These are phyloP conservation scores for Nanorana parkeri DNA, from an alignment of 2,113 vertebrate species.

Conservation along the genomic window DNA sequence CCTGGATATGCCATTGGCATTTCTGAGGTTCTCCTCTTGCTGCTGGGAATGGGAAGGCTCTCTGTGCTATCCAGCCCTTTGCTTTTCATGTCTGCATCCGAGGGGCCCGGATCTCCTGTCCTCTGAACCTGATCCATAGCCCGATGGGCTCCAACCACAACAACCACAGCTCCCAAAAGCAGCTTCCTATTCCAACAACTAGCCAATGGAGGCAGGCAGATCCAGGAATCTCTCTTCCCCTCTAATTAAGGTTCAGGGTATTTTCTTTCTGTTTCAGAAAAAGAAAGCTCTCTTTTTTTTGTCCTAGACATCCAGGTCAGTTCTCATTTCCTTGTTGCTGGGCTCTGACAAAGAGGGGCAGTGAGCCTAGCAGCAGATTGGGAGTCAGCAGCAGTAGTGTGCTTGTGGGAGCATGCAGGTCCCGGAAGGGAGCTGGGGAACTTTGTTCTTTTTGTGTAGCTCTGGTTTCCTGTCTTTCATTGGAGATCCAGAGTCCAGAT, in stretches of 20 bases:
- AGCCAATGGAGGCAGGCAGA: conserved; percentile 3
- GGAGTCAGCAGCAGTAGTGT: conserved; percentile 16
- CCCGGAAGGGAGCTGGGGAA: conserved; percentile 60
- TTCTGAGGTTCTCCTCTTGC: conserved; percentile 68
- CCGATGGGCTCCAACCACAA: conserved; percentile 50
- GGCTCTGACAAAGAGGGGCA: background rate
- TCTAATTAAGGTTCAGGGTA: conserved; percentile 1
- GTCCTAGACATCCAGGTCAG: background rate
- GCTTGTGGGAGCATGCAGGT: conserved; percentile 55
- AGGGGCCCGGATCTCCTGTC: conserved; percentile 66
- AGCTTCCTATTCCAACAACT: conserved; percentile 35
- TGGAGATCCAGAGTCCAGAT: background rate
- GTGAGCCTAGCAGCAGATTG: background rate
- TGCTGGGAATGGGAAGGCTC: conserved; percentile 62
- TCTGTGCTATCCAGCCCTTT: conserved; percentile 67
- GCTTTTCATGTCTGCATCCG: conserved; percentile 71
- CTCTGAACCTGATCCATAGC: conserved; percentile 61
- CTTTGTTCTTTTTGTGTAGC: conserved; percentile 41
- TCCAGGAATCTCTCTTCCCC: conserved; percentile 11
- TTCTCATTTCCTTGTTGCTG: background rate
- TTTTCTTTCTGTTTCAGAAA: background rate
- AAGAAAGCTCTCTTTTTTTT: background rate
- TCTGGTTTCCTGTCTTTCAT: conserved; percentile 15
- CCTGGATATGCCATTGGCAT: conserved; percentile 68
- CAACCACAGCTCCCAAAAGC: conserved; percentile 13